Base-by-base conservation (phyloP, 1,140 invertebrate genomes). In the Eufriesea mexicana region DNA sequence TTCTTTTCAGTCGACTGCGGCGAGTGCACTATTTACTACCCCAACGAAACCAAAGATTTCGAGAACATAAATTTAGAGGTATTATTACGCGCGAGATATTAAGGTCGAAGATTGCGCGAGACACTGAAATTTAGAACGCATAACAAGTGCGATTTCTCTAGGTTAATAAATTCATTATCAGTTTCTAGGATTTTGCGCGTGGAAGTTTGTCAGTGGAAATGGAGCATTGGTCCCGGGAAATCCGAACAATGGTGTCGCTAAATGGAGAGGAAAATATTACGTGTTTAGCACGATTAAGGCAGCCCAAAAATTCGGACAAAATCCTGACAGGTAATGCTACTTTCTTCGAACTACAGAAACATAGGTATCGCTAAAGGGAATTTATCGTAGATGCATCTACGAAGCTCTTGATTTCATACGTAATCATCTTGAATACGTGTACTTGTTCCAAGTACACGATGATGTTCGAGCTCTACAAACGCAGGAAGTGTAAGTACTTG, bases 101-200 rank as follows among this genome's bases (percentile, higher is more conserved):
- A 35, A 9, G 73, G 51, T 20, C 35, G 14, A 49, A n/a, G 12
- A 55, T 57, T 23, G 0, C 4, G 35, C 35, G 35, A 35, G 35
- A 35, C 35, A 4, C 35, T 35, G 35, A 35, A 54, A 6, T 35
- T 20, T 8, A 45, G 0, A 2, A 0, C 18, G 25, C 23, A 1
- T 5, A 57, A 1, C 8, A 23, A 51, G 54, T n/a, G 20, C 14
- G 7, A 47, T 28, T 42, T 67, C 14, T 42, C n/a, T 59, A 76
- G n/a, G 62, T 70, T 68, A 83, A 83, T 61, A 18, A 83, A 78
- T 78, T 68, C 10, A 0, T 20, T 90, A 89, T 67, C 68, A 97
- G 96, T 96, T 95, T 90, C 90, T 96, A 84, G 96, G 96, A 70
- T 97, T 97, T 90, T 97, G 96, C 89, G 93, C 95, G 0, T 95